Percentiles rank a stretch among this genome's conserved stretches.
Evolutionary conservation across 2,797 vertebrate genomes (phyloP).

Genomic region (Crenichthys baileyi): DNA sequence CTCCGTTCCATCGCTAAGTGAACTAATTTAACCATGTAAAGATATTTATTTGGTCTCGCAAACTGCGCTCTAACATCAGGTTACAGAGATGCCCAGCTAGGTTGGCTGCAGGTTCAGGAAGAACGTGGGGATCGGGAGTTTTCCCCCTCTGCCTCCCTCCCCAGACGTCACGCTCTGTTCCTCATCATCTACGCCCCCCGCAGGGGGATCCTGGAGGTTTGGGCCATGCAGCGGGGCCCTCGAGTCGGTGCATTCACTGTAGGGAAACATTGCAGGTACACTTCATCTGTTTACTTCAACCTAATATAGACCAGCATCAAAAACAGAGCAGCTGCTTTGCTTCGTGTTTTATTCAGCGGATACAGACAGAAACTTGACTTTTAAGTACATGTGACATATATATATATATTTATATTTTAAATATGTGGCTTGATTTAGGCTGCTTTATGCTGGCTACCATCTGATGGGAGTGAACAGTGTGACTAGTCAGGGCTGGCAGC

Average conservation of each 20-base stretch:
- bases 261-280: conserved; percentile 94
- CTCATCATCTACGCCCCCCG: conserved; percentile 95
- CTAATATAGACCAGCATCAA: neutral
- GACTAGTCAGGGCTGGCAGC: conserved; percentile 95
- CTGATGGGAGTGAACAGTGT: conserved; percentile 98
- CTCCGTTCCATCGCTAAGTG: neutral
- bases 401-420: neutral
- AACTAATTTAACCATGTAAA: neutral
- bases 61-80: conserved; percentile 76
- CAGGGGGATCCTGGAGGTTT: conserved; percentile 96
- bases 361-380: no score
- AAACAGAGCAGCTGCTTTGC: neutral
- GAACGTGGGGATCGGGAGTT: conserved; percentile 88
- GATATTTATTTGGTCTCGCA: neutral
- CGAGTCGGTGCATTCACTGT: conserved; percentile 96
- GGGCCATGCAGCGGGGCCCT: conserved; percentile 95
- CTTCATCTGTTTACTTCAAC: neutral
- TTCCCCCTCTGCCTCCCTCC: conserved; percentile 85
- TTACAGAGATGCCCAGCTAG: conserved; percentile 95
- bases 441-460: conserved; percentile 95
- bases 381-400: neutral
- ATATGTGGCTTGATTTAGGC: conserved; percentile 67
- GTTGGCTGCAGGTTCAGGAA: conserved; percentile 95
- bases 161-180: conserved; percentile 92
- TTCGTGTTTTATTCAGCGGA: neutral